Conservation (phyloP, 2,888 invertebrate genomes). For the Drosophila testacea region DNA sequence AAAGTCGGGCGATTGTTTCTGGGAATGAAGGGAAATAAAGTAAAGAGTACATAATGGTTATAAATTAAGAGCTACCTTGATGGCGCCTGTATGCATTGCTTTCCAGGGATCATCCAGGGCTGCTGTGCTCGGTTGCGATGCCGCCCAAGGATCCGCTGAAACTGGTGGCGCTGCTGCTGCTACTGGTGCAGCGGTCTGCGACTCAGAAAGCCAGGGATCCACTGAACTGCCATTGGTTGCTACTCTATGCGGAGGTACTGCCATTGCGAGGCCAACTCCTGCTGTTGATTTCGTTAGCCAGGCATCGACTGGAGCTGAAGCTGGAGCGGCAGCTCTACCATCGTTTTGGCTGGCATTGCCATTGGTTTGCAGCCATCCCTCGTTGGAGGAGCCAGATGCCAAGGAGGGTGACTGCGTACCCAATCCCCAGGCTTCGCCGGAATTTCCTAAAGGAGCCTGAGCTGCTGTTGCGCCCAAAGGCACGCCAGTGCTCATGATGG, state of each 20-base stretch:
- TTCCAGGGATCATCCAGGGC: slow-evolving; percentile 87
- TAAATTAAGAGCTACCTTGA: slow-evolving; percentile 65
- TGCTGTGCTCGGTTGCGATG: slow-evolving; percentile 70
- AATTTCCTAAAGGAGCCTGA: slow-evolving; percentile 45
- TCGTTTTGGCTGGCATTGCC: slow-evolving; percentile 73
- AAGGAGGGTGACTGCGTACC: slow-evolving; percentile 85
- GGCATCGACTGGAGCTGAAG: slow-evolving; percentile 71
- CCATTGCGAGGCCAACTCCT: slow-evolving; percentile 52
- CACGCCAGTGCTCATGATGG: slow-evolving; percentile 75
- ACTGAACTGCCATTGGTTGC: slow-evolving; percentile 59
- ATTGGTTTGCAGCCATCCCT: slow-evolving; percentile 84
- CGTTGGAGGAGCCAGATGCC: slow-evolving; percentile 84
- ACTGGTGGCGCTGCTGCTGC: slow-evolving; percentile 52
- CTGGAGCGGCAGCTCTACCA: slow-evolving; percentile 56
- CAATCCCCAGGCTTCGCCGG: slow-evolving; percentile 80
- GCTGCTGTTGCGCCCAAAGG: slow-evolving; percentile 60
- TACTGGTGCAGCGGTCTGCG: slow-evolving; percentile 37
- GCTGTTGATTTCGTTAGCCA: slow-evolving; percentile 80
- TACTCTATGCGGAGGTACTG: slow-evolving; percentile 57
- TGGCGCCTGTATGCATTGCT: slow-evolving; percentile 82
- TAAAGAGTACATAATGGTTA: neutral
- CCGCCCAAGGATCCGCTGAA: slow-evolving; percentile 72
- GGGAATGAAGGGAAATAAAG: neutral
- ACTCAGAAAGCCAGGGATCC: slow-evolving; percentile 83
- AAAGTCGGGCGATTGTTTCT: slow-evolving; percentile 87